These are phyloP conservation scores for Drosophila conformis DNA, from an alignment of 2,888 invertebrate species.

Conservation along the genomic window DNA sequence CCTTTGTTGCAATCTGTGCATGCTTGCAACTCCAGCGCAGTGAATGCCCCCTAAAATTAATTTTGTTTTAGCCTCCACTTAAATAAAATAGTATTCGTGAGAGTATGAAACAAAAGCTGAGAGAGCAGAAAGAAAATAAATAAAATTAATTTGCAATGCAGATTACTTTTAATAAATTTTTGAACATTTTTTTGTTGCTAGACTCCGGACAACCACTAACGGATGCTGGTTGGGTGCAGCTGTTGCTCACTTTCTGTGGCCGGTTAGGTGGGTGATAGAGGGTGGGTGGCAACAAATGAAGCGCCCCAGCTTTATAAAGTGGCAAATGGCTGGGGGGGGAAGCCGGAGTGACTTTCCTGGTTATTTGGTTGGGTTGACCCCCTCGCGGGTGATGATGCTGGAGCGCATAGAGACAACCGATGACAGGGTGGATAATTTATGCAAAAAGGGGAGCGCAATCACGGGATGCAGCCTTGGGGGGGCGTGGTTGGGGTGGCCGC, in stretches of 20 bases:
- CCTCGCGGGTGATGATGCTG: constrained; percentile 5
- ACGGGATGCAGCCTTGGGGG: neutral
- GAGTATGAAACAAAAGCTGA: constrained; percentile 24
- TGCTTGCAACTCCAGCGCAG: neutral
- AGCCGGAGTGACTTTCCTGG: constrained; percentile 6
- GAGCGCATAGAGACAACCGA: constrained; percentile 50
- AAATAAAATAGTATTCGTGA: constrained; percentile 72
- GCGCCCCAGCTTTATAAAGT: constrained; percentile 69
- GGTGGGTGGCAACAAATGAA: constrained; percentile 57
- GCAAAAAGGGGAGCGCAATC: constrained; percentile 24
- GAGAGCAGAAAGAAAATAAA: constrained; percentile 5
- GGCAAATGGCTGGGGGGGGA: constrained; percentile 24
- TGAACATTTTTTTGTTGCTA: constrained; percentile 26
- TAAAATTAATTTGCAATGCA: constrained; percentile 73
- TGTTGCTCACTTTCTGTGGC: constrained; percentile 51
- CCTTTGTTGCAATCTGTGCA: constrained; percentile 42
- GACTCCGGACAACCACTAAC: constrained; percentile 3
- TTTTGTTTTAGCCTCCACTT: constrained; percentile 34
- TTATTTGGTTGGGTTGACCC: neutral
- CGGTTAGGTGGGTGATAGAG: neutral
- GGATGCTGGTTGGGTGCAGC: constrained; percentile 34
- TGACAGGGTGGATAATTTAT: constrained; percentile 71
- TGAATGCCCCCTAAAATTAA: neutral
- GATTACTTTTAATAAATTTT: constrained; percentile 71
- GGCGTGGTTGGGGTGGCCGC: neutral